Percentiles rank a stretch among this genome's conserved stretches.
Conservation (phyloP, 2,113 vertebrate species). For the Vidua macroura region DNA sequence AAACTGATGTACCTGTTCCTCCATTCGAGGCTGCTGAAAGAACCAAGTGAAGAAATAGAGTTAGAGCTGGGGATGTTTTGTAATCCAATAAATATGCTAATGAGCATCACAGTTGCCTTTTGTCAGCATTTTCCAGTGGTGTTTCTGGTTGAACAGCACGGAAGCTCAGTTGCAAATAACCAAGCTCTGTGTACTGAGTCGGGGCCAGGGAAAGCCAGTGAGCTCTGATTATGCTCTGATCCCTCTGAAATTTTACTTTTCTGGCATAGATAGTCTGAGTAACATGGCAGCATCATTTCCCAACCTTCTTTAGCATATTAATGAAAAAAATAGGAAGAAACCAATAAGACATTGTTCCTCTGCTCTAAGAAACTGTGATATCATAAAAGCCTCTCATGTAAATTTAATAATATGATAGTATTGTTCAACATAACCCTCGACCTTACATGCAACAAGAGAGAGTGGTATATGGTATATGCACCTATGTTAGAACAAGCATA, state of each 20-base stretch:
- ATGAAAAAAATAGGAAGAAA: not conserved
- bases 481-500: not conserved
- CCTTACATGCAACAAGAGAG: not conserved
- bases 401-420: not conserved
- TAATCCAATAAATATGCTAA: not conserved
- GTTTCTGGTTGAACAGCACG: not conserved
- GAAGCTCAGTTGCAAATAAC: not conserved
- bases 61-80: not conserved
- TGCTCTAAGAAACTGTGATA: not conserved
- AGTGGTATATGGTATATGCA: not conserved
- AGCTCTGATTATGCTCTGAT: not conserved
- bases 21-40: not conserved
- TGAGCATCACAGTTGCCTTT: not conserved
- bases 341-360: not conserved
- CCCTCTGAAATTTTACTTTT: not conserved
- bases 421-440: not conserved
- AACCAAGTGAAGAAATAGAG: not conserved
- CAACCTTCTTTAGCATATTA: not conserved
- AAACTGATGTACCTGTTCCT: not conserved
- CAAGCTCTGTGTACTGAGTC: not conserved
- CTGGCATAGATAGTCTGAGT: not conserved
- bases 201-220: not conserved
- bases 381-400: not conserved
- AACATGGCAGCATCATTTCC: not conserved
- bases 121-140: not conserved